phyloP scores from a whole-genome alignment of 2,797 vertebrate species.

The Gastrophryne carolinensis region DNA sequence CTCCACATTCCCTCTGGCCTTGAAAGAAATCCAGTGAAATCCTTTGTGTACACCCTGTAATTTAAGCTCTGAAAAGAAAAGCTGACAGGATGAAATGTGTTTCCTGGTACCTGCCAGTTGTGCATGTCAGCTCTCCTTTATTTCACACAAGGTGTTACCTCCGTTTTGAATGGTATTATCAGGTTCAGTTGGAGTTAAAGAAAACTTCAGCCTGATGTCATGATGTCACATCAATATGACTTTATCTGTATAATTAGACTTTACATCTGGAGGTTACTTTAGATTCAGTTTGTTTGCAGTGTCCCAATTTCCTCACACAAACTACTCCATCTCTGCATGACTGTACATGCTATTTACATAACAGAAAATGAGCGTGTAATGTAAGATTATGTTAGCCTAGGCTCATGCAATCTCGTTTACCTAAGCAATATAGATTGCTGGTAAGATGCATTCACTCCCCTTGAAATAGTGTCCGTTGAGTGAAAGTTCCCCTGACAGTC shows the following conservation, averaged over 20 bases:
- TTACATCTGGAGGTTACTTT: neutral
- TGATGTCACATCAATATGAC: slow-evolving; percentile 10
- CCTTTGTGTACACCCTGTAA: slow-evolving; percentile 41
- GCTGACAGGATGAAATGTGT: slow-evolving; percentile 41
- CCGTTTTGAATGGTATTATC: slow-evolving; percentile 20
- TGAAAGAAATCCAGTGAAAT: slow-evolving; percentile 52
- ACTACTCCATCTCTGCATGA: neutral
- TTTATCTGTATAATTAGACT: neutral
- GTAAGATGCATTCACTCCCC: too few relatives aligned
- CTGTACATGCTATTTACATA: neutral
- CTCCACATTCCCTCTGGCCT: slow-evolving; percentile 37
- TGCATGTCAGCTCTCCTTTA: slow-evolving; percentile 41
- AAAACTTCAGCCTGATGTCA: slow-evolving; percentile 27
- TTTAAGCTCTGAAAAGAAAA: slow-evolving; percentile 57
- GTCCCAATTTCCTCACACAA: neutral
- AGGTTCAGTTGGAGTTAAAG: slow-evolving; percentile 31
- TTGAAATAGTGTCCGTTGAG: too few relatives aligned
- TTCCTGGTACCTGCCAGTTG: slow-evolving; percentile 44
- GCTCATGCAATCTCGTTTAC: too few relatives aligned
- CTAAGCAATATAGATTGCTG: too few relatives aligned
- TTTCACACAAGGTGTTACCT: slow-evolving; percentile 14
- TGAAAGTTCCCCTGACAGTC: too few relatives aligned
- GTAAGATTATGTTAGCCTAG: neutral
- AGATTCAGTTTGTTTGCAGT: neutral
- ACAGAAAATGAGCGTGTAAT: neutral